Conservation (phyloP, 2,797 vertebrate genomes). For the Lates japonicus region DNA sequence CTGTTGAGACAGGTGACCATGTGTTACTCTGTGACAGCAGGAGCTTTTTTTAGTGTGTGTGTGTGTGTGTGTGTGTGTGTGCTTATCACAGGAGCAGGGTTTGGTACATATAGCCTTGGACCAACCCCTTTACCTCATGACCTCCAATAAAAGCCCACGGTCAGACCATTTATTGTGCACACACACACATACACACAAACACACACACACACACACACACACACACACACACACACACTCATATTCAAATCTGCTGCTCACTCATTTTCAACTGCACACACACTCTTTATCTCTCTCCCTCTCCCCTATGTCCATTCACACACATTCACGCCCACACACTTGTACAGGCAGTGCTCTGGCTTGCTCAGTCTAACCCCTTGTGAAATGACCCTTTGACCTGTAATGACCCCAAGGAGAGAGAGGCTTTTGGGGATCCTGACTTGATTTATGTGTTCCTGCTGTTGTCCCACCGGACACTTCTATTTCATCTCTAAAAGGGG, state of each 20-base stretch:
- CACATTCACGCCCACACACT: slow-evolving; percentile 60
- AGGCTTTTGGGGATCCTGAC: slow-evolving; percentile 90
- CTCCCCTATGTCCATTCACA: slow-evolving; percentile 52
- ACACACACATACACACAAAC: slow-evolving; percentile 40
- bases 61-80: slow-evolving; percentile 41
- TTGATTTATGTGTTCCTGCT: slow-evolving; percentile 98
- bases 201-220: slow-evolving; percentile 29
- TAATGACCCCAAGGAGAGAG: slow-evolving; percentile 89
- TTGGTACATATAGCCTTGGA: slow-evolving; percentile 57
- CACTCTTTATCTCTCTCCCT: slow-evolving; percentile 44
- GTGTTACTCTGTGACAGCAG: slow-evolving; percentile 64
- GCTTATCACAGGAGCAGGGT: slow-evolving; percentile 48
- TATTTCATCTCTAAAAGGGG: slow-evolving; percentile 94
- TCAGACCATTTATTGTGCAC: slow-evolving; percentile 59
- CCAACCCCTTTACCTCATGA: slow-evolving; percentile 69
- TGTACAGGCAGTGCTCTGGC: slow-evolving; percentile 67
- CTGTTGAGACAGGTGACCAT: slow-evolving; percentile 67
- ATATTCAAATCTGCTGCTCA: slow-evolving; percentile 49
- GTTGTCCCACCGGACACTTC: slow-evolving; percentile 94
- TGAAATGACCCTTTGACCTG: slow-evolving; percentile 88
- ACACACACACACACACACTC: not conserved
- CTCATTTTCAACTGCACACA: slow-evolving; percentile 45
- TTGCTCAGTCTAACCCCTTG: slow-evolving; percentile 82
- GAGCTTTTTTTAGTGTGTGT: slow-evolving; percentile 58
- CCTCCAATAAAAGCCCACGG: slow-evolving; percentile 64